Base-by-base conservation (phyloP, 2,113 vertebrate species). In the Melanotaenia duboulayi region DNA sequence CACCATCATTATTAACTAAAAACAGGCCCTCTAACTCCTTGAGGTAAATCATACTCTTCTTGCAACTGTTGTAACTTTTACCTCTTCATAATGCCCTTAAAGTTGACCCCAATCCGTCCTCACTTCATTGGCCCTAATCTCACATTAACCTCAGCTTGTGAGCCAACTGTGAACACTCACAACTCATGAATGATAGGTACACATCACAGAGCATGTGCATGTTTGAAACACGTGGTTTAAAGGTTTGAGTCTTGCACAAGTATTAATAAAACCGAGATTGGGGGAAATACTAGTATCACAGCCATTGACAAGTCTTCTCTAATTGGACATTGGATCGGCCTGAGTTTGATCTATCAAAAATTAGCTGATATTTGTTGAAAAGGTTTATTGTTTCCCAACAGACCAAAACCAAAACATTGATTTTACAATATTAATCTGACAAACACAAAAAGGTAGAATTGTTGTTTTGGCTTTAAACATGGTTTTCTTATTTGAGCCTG, bases 121-220 rank as follows among this genome's bases (percentile, higher is more conserved):
- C 17, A 14, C 17, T 48, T 48, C 24, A 39, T 25, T 49, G 57
- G 44, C 73, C 52, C 40, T 89, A 81, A 92, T 89, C 84, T 84
- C 56, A 68, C 76, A 39, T 76, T 82, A 87, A 48, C 76, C 60
- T 74, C 8, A 8, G 39, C 48, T 13, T 35, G 70, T 9, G 28
- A 28, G 57, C 25, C 24, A 3, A 23, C 48, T 39, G 75, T 65
- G n/a, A 20, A 14, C 7, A 48, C 44, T 19, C 76, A 73, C 20
- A 37, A 64, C 59, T 77, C 55, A 20, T 63, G 63, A 86, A 76
- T 74, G 74, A 78, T 24, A 12, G 6, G 32, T 46, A 24, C 35
- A 12, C 46, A 13, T 46, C 65, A 20, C 65, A 4, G 37, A 28
- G 37, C 4, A 4, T 42, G 73, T 68, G 60, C 62, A 19, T 25